Base-by-base conservation (phyloP, 2,113 vertebrate species). In the Cariama cristata region DNA sequence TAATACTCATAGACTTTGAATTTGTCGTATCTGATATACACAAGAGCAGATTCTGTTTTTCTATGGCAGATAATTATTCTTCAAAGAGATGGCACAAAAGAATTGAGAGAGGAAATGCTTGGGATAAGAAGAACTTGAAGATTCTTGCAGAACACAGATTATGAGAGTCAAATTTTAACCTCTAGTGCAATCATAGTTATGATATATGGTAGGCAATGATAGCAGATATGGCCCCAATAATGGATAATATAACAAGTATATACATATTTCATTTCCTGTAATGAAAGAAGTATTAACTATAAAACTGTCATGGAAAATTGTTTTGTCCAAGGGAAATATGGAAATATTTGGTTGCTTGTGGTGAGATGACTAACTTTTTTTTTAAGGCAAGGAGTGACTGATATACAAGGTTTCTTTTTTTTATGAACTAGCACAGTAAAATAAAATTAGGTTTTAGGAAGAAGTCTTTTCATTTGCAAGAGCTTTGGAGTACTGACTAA, bases 251-350 rank as follows among this genome's bases (percentile, higher is more conserved):
- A 93, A 94, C 14, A 71, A 95, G 45, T 38, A 38, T 38, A 38
- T 38, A 38, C 38, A 38, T 38, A 38, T 38, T 38, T 8, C 38
- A 8, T 86, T 97, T 98, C 79, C 83, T 88, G 17, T 94, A 97
- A 97, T 93, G 85, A 97, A 97, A 97, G 83, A 97, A 92, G 42
- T 66, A 93, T 74, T 95, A 95, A 97, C 83, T 83, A 33, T 83
- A 95, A 97, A 95, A 59, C 21, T 96, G 24, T 73, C 2, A 35
- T 27, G 22, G 55, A 88, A 89, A 94, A 91, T 76, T 9, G 14
- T 87, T 72, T 94, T 63, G 14, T 68, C 42, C n/a, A 67, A 69
- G 53, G 49, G 9, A 92, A 94, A 85, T 42, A 62, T 4, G 11
- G 35, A 74, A 80, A 67, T 56, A 38, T 59, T 68, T 84, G 14